phyloP scores from a whole-genome alignment of 2,888 invertebrate species.

The Exocentrus adspersus region DNA sequence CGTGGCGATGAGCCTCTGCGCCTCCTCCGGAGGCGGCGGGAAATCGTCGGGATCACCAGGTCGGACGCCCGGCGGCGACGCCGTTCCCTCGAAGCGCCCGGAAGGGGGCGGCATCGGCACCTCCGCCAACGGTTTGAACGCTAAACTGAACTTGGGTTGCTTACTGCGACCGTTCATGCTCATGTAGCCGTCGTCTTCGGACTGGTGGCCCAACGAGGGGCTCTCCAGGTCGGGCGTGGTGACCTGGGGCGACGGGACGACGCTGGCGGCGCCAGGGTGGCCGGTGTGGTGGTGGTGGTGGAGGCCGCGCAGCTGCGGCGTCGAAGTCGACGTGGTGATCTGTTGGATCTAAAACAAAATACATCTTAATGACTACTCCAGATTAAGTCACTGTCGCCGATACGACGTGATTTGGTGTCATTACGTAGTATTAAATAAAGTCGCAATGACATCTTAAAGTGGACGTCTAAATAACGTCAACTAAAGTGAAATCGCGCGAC shows the following conservation, averaged over 20 bases:
- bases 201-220: conserved; percentile 84
- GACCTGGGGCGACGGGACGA: conserved; percentile 58
- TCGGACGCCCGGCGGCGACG: conserved; percentile 50
- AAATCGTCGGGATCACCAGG: conserved; percentile 64
- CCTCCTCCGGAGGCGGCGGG: conserved; percentile 82
- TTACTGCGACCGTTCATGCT: conserved; percentile 86
- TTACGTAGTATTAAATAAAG: no score
- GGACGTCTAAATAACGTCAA: no score
- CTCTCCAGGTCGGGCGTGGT: conserved; percentile 73
- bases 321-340: conserved; percentile 56
- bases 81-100: conserved; percentile 62
- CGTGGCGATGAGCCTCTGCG: conserved; percentile 79
- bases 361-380: no score
- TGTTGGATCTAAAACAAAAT: conserved; percentile 57
- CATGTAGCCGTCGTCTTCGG: conserved; percentile 93
- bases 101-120: conserved; percentile 55
- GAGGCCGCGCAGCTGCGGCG: conserved; percentile 61
- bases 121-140: conserved; percentile 73
- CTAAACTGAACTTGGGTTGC: conserved; percentile 64
- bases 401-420: no score
- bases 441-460: no score
- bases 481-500: no score
- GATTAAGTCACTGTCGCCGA: no score
- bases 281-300: no score
- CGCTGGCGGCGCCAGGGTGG: conserved; percentile 52